phyloP scores from a whole-genome alignment of 2,113 vertebrate genomes.

The Oryzias celebensis region DNA sequence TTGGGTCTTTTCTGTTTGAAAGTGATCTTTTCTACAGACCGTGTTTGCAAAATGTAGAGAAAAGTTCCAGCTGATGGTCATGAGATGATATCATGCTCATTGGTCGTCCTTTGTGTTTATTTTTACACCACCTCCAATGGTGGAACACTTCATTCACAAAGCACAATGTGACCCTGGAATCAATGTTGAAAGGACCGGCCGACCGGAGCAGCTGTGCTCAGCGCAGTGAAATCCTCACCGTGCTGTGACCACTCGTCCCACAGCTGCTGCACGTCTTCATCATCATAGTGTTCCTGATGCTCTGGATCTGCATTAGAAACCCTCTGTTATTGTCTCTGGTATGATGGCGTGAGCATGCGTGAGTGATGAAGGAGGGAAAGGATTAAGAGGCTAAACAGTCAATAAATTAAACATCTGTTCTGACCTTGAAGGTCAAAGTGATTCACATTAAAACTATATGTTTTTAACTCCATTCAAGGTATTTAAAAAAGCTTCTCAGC shows the following conservation, averaged over 20 bases:
- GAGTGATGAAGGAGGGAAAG: constrained; percentile 5
- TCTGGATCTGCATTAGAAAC: constrained; percentile 38
- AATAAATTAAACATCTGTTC: constrained; percentile 28
- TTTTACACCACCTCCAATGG: too few species aligned
- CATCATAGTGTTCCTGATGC: constrained; percentile 44
- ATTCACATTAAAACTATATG: background rate
- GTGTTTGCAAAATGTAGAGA: too few species aligned
- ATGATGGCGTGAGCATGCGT: background rate
- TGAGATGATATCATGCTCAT: too few species aligned
- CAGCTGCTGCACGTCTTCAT: constrained; percentile 63
- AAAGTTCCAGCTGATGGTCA: too few species aligned
- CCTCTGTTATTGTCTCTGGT: background rate
- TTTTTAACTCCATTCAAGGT: background rate
- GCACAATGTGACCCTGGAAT: constrained; percentile 1
- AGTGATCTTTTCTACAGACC: too few species aligned
- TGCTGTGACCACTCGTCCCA: constrained; percentile 78
- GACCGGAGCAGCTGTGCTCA: too few species aligned
- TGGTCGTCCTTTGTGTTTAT: too few species aligned
- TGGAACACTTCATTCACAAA: too few species aligned
- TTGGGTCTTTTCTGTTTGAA: too few species aligned
- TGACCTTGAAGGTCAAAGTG: constrained; percentile 10
- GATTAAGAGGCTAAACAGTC: constrained; percentile 28
- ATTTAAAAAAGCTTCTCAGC: background rate
- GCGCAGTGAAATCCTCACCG: constrained; percentile 48
- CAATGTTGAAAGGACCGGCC: constrained; percentile 8